Base-by-base conservation (phyloP, 1,140 invertebrate genomes). In the Chelonus insularis region DNA sequence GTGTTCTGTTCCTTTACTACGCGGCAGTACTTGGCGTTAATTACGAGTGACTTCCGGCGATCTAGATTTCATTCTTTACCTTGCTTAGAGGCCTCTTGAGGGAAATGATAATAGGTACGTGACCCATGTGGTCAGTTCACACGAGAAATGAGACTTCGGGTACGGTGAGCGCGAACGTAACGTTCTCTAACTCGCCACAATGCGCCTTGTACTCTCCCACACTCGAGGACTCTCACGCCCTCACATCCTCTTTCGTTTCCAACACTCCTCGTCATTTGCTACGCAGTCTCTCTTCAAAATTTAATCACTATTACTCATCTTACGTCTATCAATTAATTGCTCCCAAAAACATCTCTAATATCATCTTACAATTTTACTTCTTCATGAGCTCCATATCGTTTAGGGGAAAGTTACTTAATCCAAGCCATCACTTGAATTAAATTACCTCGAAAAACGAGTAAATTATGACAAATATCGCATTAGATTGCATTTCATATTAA, bases 121-220 rank as follows among this genome's bases (percentile, higher is more conserved):
- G 79, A 82, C 78, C 79, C 78, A 75, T 79, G 78, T 82, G 79
- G 79, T 82, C 79, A 82, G 79, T 82, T 82, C 79, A 82, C 79
- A 82, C 79, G 79, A 80, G 77, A 77, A 78, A 80, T 73, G 72
- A 75, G 73, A 75, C 70, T 71, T 62, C 54, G 60, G 56, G 36
- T 37, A 60, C 58, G 14, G 54, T 58, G 43, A 12, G 25, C 45
- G 48, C 52, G 47, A 51, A 18, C 18, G 48, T 51, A 12, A 29
- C n/a, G 52, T 63, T 63, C 64, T 66, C 57, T 51, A 62, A 62
- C 50, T 66, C 51, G 57, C 74, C 67, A 79, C 77, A 81, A 81
- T 80, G 71, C 73, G 73, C 71, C 72, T 79, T 77, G 79, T 79
- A 80, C 78, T 79, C 79, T 81, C 79, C 79, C 79, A 81, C 79